phyloP scores from a whole-genome alignment of 1,140 invertebrate species.

The Gerris buenoi region DNA sequence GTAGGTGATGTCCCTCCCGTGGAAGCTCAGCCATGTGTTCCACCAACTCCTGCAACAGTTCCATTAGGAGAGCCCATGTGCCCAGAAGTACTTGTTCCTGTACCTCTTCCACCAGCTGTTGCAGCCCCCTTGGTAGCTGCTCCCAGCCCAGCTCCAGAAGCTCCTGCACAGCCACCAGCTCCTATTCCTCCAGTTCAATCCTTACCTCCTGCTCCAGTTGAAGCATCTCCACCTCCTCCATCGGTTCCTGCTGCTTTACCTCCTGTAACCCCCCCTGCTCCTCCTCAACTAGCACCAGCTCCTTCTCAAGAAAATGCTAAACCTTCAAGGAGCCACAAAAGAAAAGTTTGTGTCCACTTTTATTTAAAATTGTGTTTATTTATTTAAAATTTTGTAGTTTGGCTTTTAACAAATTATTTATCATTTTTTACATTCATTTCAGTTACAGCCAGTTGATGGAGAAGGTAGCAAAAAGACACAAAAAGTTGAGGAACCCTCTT shows the following conservation, averaged over 20 bases:
- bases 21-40: not conserved
- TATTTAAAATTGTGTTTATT: not conserved
- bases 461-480: not conserved
- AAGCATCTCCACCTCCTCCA: slow-evolving; percentile 2
- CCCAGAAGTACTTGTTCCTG: not conserved
- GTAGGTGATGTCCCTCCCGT: not conserved
- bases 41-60: not conserved
- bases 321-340: not conserved
- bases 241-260: slow-evolving; percentile 2
- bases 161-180: slow-evolving; percentile 3
- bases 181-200: not conserved
- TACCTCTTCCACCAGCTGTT: not conserved
- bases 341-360: not conserved
- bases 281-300: not conserved
- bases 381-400: not conserved
- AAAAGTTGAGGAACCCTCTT: not conserved
- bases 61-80: not conserved
- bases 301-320: not conserved
- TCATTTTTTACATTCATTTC: not conserved
- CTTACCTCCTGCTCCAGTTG: slow-evolving; percentile 1
- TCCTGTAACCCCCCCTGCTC: not conserved
- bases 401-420: not conserved
- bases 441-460: not conserved
- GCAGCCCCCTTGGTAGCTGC: not conserved
- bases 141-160: not conserved